Percentiles rank a stretch among this genome's conserved stretches.
Conservation (phyloP, 2,888 invertebrate genomes). For the Zele albiditarsus region DNA sequence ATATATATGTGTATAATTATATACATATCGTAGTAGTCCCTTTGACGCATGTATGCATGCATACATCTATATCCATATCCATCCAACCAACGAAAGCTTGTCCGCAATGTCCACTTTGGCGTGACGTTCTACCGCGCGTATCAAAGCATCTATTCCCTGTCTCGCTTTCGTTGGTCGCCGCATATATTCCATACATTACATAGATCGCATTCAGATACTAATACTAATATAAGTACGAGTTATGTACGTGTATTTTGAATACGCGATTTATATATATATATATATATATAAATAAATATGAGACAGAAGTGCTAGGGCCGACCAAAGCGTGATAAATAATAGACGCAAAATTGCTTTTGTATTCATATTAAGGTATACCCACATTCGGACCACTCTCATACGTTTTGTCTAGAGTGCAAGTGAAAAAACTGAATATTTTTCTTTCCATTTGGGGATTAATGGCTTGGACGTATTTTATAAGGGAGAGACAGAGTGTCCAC, state of each 20-base stretch:
- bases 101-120: constrained; percentile 49
- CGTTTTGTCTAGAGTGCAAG: constrained; percentile 54
- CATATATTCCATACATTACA: constrained; percentile 31
- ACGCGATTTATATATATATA: constrained; percentile 29
- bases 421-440: constrained; percentile 64
- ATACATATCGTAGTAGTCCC: constrained; percentile 17
- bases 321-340: constrained; percentile 65
- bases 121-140: constrained; percentile 46
- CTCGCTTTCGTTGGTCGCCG: constrained; percentile 14
- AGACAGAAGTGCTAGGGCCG: constrained; percentile 14
- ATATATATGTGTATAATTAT: neutral
- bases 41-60: constrained; percentile 34
- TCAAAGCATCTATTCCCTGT: constrained; percentile 30
- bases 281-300: neutral
- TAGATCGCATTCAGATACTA: constrained; percentile 24
- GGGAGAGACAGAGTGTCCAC: constrained; percentile 51
- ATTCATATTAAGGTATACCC: constrained; percentile 71
- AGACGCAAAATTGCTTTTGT: constrained; percentile 69
- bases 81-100: constrained; percentile 41
- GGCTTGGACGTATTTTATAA: constrained; percentile 73
- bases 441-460: constrained; percentile 72
- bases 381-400: constrained; percentile 49
- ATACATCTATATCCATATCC: constrained; percentile 32
- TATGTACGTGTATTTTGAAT: constrained; percentile 11
- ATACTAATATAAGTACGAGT: constrained; percentile 30